Conservation (phyloP, 2,888 invertebrate genomes). For the Neoitamus cyanurus region DNA sequence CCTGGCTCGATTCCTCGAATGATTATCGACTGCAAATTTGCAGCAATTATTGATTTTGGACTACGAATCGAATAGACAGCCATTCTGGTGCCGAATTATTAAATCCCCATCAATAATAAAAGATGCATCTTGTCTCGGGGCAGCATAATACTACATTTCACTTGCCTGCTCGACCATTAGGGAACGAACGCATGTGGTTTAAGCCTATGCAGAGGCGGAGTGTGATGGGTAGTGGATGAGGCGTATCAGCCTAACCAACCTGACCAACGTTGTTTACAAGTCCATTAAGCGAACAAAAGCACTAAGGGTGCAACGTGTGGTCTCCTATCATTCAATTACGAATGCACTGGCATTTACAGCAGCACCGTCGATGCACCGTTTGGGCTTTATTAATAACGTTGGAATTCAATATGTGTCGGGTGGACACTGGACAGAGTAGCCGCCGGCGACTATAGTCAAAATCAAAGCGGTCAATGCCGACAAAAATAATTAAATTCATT, state of each 20-base stretch:
- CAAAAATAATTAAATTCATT: conserved; percentile 32
- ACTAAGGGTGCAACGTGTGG: conserved; percentile 54
- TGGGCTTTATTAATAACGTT: conserved; percentile 31
- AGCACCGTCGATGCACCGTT: conserved; percentile 23
- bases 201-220: not conserved
- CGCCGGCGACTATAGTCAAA: conserved; percentile 3
- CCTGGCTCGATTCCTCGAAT: not conserved
- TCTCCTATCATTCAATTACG: conserved; percentile 55
- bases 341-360: conserved; percentile 28
- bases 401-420: not conserved
- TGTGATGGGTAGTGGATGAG: not conserved
- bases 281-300: conserved; percentile 57
- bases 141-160: not conserved
- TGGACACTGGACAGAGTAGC: not conserved
- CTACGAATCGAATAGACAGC: conserved; percentile 3
- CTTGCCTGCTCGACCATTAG: not conserved
- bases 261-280: conserved; percentile 56
- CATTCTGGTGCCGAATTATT: conserved; percentile 29
- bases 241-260: conserved; percentile 44
- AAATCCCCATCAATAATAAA: conserved; percentile 39
- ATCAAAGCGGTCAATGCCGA: conserved; percentile 24
- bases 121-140: conserved; percentile 36
- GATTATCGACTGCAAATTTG: conserved; percentile 14
- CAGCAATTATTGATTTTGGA: conserved; percentile 21
- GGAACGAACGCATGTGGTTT: not conserved